phyloP scores from a whole-genome alignment of 1,140 invertebrate genomes.

The Saccostrea echinata region DNA sequence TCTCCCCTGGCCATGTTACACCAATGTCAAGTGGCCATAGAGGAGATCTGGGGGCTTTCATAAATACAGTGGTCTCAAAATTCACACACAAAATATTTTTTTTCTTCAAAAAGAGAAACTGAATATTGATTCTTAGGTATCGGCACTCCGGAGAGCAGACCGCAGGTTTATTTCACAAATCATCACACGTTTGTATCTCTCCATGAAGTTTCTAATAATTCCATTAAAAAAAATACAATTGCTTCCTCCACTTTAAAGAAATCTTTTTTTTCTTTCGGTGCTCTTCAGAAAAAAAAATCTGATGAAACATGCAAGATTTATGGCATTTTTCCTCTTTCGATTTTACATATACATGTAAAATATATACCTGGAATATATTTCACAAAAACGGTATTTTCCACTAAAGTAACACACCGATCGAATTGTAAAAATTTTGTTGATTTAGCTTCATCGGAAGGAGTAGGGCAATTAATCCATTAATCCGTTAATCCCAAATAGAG shows the following conservation, averaged over 20 bases:
- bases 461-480: conserved; percentile 35
- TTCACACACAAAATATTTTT: conserved; percentile 23
- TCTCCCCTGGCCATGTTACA: conserved; percentile 16
- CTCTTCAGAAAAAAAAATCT: conserved; percentile 22
- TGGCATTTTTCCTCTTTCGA: conserved; percentile 9
- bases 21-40: conserved; percentile 29
- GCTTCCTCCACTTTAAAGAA: background rate
- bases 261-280: background rate
- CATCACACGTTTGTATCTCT: background rate
- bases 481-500: conserved; percentile 31
- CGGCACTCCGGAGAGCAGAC: background rate
- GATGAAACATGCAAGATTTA: background rate
- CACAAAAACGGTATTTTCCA: conserved; percentile 5
- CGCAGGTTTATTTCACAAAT: background rate
- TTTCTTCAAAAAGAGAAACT: background rate
- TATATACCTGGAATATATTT: background rate
- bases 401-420: conserved; percentile 9
- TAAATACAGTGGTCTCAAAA: conserved; percentile 31
- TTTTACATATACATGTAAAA: conserved; percentile 28
- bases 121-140: conserved; percentile 33
- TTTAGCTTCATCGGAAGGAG: conserved; percentile 27
- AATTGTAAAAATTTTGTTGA: conserved; percentile 19
- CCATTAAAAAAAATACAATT: background rate
- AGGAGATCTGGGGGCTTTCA: conserved; percentile 19
- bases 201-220: background rate